Evolutionary conservation across 2,797 vertebrate species (phyloP), one percentile per base, ranked within the genome.

Genomic region (Syngnathus acus): DNA sequence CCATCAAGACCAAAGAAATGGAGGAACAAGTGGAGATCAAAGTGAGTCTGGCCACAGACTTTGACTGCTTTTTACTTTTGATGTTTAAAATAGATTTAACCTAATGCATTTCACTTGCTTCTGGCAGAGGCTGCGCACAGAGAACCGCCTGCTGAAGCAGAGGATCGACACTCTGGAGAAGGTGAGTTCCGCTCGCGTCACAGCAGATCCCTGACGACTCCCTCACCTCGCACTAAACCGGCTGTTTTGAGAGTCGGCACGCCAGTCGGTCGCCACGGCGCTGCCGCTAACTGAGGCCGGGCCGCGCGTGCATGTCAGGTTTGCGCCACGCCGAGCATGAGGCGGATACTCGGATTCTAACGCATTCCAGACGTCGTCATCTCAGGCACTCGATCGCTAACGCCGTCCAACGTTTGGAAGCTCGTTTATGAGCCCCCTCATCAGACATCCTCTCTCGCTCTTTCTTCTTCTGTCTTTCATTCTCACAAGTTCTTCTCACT

Each of bases 21-120:
- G 96, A 99, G 88, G 97, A 99, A 69, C 96, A 98, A 90, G 95
- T 98, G 83, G 97, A 99, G 89, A 98, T 99, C 88, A 99, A 99
- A 92, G 97, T 99, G 87, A 83, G 90, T 71, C 17, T 3, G 62
- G 21, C 10, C 0, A 2, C 23, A 16, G n/a, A 10, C 39, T 16
- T 45, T 17, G 7, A 9, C 16, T n/a, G 43, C 3, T 13, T 23
- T 40, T 39, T 39, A 47, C 10, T 23, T 40, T 62, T 5, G 16
- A 40, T 21, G 6, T 62, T 26, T 11, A 55, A 26, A 55, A 55
- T 19, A 0, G 14, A 7, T 37, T 23, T 32, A 9, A 13, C 13
- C 60, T 26, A 61, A 5, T 0, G 72, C 81, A 8, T 57, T 17
- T 1, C n/a, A 8, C 16, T 53, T 19, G 0, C n/a, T 32, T 69